Evolutionary conservation across 2,797 vertebrate species (phyloP), one percentile per base, ranked within the genome.

Genomic region (Syngnathus acus): DNA sequence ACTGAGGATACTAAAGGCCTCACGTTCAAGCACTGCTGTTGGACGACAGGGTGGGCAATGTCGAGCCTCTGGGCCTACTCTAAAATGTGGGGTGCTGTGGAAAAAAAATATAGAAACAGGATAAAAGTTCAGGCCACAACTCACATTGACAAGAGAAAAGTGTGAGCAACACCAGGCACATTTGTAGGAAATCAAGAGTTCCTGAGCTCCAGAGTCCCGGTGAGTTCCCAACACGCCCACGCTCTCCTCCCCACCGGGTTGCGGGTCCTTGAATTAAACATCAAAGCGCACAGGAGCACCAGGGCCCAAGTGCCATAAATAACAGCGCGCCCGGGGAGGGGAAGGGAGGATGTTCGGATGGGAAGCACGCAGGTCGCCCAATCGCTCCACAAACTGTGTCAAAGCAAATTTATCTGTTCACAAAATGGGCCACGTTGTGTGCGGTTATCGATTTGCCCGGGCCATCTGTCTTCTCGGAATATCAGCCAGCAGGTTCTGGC

Each of bases 261-360:
- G 83, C 82, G 83, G 84, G 86, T 83, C 85, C 86, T 89, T 90
- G 87, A 90, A 90, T 90, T 89, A 88, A 89, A 90, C 88, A 91
- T 90, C 89, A 88, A 88, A 89, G 87, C 83, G 78, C 86, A 87
- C 86, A 84, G 86, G 84, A 87, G 88, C 75, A 68, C 72, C 32
- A 72, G 82, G 78, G 74, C 83, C 82, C 86, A 82, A 86, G 78
- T 87, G 84, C 82, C 84, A 89, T 90, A 88, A 88, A 90, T 89
- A 88, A 87, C 84, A 76, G 84, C 65, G 73, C 60, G 76, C 81
- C 78, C 60, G 76, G 82, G 82, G 79, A 86, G 81, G 72, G 77
- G 77, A 82, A 72, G 77, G 80, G 76, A 86, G 82, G 87, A 89
- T 89, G 86, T 89, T 90, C 79, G 84, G 83, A 88, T 87, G 80